These are phyloP conservation scores for Holothuria scabra DNA, from an alignment of 53 echinoderm and acorn worm species.

Conservation along the genomic window DNA sequence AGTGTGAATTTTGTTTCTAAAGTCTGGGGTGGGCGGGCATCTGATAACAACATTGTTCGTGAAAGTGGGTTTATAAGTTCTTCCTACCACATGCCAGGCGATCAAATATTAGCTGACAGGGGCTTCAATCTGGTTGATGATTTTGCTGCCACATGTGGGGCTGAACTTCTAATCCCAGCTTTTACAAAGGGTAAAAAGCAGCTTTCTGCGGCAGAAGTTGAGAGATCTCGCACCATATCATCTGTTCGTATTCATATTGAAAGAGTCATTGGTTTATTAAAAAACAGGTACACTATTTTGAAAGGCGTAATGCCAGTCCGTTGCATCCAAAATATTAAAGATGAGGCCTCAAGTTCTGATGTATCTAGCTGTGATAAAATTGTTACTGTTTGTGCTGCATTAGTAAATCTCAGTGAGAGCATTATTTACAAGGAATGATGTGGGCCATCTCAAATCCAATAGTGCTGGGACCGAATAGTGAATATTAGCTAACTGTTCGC, in stretches of 20 bases:
- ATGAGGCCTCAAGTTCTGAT: constrained; percentile 36
- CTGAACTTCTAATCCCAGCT: constrained; percentile 15
- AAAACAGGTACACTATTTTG: constrained; percentile 22
- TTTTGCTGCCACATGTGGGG: constrained; percentile 45
- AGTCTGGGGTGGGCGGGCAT: too few relatives aligned
- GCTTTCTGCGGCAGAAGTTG: constrained; percentile 53
- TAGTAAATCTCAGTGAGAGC: constrained; percentile 47
- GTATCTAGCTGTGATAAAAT: constrained; percentile 51
- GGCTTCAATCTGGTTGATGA: constrained; percentile 49
- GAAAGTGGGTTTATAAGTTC: too few relatives aligned
- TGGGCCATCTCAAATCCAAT: too few relatives aligned
- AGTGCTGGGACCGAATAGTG: too few relatives aligned
- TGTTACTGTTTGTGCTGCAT: constrained; percentile 46
- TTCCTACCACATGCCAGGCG: constrained; percentile 30
- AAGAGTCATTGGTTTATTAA: constrained; percentile 42
- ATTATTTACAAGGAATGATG: constrained; percentile 39
- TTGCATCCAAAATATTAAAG: not conserved
- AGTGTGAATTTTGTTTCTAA: constrained; percentile 19
- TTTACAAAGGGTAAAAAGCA: constrained; percentile 58
- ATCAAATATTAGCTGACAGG: constrained; percentile 54
- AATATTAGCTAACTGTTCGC: too few relatives aligned
- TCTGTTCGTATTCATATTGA: constrained; percentile 50
- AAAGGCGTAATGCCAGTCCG: too few relatives aligned
- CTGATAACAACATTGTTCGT: not conserved
- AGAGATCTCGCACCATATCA: constrained; percentile 38